Evolutionary conservation across 2,113 vertebrate species (phyloP).

Genomic region (Serilophus lunatus): DNA sequence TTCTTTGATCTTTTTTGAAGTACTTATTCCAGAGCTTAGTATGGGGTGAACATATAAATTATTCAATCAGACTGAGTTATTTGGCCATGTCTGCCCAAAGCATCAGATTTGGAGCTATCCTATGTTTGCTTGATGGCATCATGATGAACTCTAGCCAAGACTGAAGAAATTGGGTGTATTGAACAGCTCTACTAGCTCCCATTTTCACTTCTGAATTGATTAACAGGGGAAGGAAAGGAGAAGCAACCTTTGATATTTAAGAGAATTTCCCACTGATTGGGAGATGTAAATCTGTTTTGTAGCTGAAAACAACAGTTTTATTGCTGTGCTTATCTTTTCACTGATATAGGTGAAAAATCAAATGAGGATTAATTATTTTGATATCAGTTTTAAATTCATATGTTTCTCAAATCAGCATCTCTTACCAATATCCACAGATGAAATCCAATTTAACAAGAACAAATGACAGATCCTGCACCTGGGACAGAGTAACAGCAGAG

Average conservation of each 20-base stretch:
- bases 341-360: neutral
- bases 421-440: neutral
- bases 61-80: neutral
- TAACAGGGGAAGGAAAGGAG: neutral
- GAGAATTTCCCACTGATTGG: neutral
- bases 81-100: neutral
- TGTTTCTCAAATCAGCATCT: neutral
- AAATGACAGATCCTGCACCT: neutral
- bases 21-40: neutral
- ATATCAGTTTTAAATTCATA: neutral
- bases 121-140: neutral
- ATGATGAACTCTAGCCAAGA: fast-evolving
- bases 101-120: neutral
- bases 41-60: fast-evolving
- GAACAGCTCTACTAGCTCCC: neutral
- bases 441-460: neutral
- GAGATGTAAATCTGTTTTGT: neutral
- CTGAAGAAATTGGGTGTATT: neutral
- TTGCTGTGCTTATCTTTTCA: neutral
- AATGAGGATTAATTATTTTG: neutral
- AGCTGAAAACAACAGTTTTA: neutral
- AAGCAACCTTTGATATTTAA: neutral
- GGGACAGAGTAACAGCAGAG: neutral
- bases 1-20: neutral
- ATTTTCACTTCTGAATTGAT: neutral